Evolutionary conservation across 2,888 invertebrate species (phyloP).

Genomic region (Zaprionus bogoriensis): DNA sequence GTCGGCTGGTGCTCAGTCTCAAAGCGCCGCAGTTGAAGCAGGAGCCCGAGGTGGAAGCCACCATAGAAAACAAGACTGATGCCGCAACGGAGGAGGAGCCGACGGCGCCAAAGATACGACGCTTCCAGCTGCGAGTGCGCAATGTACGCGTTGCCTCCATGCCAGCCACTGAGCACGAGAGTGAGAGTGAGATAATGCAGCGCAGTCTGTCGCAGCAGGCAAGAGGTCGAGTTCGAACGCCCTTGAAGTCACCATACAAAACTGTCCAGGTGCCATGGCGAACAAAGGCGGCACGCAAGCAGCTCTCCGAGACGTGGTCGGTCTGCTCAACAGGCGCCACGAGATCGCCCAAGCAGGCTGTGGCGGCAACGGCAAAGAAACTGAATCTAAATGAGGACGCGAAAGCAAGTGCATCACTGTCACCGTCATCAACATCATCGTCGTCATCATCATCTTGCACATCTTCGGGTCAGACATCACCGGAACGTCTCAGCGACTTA

Average conservation of each 20-base stretch:
- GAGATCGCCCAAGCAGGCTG: neutral
- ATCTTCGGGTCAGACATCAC: conserved; percentile 12
- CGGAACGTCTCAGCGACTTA: conserved; percentile 53
- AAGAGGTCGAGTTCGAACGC: neutral
- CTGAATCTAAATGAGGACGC: no score
- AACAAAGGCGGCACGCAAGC: conserved; percentile 72
- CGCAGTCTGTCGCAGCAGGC: neutral
- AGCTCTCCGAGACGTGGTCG: conserved; percentile 44
- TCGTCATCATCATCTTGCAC: neutral
- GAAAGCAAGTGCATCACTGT: neutral
- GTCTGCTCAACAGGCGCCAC: neutral
- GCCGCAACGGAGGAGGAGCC: conserved; percentile 8
- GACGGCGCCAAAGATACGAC: conserved; percentile 19
- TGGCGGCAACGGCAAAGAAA: neutral
- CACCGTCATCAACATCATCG: neutral
- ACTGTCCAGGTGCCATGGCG: conserved; percentile 55
- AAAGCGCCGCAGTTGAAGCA: conserved; percentile 2
- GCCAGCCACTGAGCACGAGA: conserved; percentile 3
- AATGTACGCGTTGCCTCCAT: conserved; percentile 23
- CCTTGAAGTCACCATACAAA: conserved; percentile 2
- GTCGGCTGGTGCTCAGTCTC: conserved; percentile 19
- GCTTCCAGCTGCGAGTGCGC: conserved; percentile 17
- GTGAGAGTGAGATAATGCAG: neutral
- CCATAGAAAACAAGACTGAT: neutral
- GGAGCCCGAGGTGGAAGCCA: neutral